Evolutionary conservation across 2,888 invertebrate genomes (phyloP), one percentile per base, ranked within the genome.

Genomic region (Agrochola macilenta): DNA sequence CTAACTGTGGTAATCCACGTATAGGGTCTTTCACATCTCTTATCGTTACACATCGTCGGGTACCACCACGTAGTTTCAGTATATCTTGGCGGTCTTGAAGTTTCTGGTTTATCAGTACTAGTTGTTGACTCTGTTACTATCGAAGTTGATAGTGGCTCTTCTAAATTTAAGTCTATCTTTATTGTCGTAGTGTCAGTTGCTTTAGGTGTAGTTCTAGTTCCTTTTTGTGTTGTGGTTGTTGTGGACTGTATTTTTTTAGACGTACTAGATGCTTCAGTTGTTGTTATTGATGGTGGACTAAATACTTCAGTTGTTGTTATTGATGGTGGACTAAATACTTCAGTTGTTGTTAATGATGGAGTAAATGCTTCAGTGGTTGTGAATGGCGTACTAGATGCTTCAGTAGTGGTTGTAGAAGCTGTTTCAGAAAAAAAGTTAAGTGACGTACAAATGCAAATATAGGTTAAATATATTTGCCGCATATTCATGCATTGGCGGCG

Each of bases 1-100:
- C 7, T 74, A 1, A 23, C 66, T 9, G 69, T 86, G 14, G 84
- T 86, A 14, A 86, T 60, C 86, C 86, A 84, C 2, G 76, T 86
- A 23, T 52, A 20, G 26, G 84, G 83, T 69, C 82, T 74, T 17
- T 82, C 78, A 49, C 84, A 84, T 58, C 17, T 71, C 8, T 14
- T 46, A 63, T 81, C 39, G 17, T n/a, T 35, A 76, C 86, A 84
- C 39, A 17, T 63, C 17, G 61, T 74, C 57, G 86, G 83, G 46
- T 83, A 86, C 84, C 72, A 82, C 77, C 74, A 76, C 2, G 61
- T 54, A 12, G 43, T 61, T 43, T 58, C 39, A 8, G n/a, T 35
- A 26, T 61, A 49, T 49, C 12, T 35, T 39, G 72, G 30, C 17
- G 1, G 8, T 43, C 23, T 69, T 14, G 23, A 39, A 58, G 12